Evolutionary conservation across 1,140 invertebrate genomes (phyloP), one percentile per base, ranked within the genome.

Genomic region (Manduca sexta): DNA sequence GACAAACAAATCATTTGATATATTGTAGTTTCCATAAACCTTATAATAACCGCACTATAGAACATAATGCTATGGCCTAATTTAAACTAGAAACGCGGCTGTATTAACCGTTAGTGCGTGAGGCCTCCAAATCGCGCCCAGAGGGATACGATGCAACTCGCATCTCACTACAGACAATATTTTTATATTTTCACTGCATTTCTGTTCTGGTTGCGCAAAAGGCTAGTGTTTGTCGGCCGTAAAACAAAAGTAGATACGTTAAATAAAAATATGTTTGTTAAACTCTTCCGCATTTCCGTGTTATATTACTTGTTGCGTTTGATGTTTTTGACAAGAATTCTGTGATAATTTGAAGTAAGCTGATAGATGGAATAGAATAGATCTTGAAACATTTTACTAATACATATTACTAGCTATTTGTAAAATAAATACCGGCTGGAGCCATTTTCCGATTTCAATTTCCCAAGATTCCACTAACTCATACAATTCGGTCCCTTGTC

Each of bases 161-260:
- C 58, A 61, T 66, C 62, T 63, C 58, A 62, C 58, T 62, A 63
- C 52, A 55, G 60, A 55, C 50, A 52, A 67, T 64, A 71, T 74
- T 75, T 71, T 75, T 72, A 73, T 74, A 73, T 74, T 71, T 71
- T 63, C 65, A 70, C 62, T 70, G 64, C 57, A 74, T 67, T 72
- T 70, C 63, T 62, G 60, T 72, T 60, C 44, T 40, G 35, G 52
- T 60, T 68, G 41, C 60, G 60, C 52, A 68, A 77, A 68, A 70
- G 56, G 56, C 57, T 50, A 59, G 38, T 56, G 51, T 68, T 67
- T 68, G 68, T 63, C 45, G 44, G 50, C 41, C 53, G 59, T 54
- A 64, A 69, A 70, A 70, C 57, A 56, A 56, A 51, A 66, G 55
- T 60, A 58, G 31, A 43, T 55, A 52, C 46, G 45, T 53, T 54